phyloP scores from a whole-genome alignment of 2,888 invertebrate species.

The Lucinisca nassula region DNA sequence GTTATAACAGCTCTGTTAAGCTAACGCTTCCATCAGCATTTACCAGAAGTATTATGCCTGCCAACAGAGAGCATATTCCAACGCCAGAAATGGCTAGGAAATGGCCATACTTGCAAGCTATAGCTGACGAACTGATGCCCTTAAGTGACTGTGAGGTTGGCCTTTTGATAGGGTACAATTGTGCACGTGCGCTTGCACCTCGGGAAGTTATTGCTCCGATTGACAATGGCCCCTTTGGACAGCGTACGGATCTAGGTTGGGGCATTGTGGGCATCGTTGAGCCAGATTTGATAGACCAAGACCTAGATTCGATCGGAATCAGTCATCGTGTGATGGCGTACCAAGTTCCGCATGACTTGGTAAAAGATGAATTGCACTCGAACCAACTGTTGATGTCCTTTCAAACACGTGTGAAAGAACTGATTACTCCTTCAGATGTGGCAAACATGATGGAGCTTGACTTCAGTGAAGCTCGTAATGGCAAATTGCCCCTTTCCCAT shows the following conservation, averaged over 20 bases:
- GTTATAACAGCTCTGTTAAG: slow-evolving; percentile 41
- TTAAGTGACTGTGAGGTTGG: slow-evolving; percentile 56
- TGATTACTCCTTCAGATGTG: not conserved
- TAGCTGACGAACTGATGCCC: slow-evolving; percentile 42
- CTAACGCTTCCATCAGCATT: slow-evolving; percentile 62
- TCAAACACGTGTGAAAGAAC: slow-evolving; percentile 32
- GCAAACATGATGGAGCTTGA: slow-evolving; percentile 1
- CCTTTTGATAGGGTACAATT: slow-evolving; percentile 68
- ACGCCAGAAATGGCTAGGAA: slow-evolving; percentile 38
- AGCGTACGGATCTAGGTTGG: slow-evolving; percentile 68
- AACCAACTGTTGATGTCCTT: not conserved
- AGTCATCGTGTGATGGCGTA: slow-evolving; percentile 36
- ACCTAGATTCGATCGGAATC: slow-evolving; percentile 6
- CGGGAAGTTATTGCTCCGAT: slow-evolving; percentile 43
- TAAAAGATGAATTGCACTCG: not conserved
- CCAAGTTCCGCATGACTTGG: not conserved
- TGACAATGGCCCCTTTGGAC: slow-evolving; percentile 59
- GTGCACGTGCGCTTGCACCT: slow-evolving; percentile 65
- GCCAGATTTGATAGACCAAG: slow-evolving; percentile 48
- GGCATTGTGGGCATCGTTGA: slow-evolving; percentile 53
- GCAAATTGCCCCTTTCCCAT: not conserved
- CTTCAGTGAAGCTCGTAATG: not conserved
- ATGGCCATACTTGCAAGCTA: slow-evolving; percentile 39
- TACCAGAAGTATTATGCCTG: slow-evolving; percentile 60
- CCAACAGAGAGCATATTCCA: slow-evolving; percentile 56